Conservation (phyloP, 2,113 vertebrate genomes). For the Muntiacus reevesi region DNA sequence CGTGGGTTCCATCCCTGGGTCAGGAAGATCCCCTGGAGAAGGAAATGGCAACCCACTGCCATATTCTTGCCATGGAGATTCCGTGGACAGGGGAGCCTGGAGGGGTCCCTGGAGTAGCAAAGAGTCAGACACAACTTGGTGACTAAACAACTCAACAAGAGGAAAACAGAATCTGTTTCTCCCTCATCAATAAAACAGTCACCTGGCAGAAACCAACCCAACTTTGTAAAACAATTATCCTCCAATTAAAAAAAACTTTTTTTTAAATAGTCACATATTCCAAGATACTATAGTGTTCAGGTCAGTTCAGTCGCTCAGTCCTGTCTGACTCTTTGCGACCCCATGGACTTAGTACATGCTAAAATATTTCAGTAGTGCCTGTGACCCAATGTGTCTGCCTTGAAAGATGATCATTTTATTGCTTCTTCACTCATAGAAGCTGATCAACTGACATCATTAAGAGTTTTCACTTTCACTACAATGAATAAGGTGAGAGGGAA, state of each 20-base stretch:
- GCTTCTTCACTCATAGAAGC: not conserved
- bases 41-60: fast-evolving
- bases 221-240: not conserved
- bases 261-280: not conserved
- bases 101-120: not conserved
- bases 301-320: not conserved
- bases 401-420: not conserved
- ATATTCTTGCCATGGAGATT: not conserved
- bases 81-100: not conserved
- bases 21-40: not conserved
- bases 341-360: not conserved
- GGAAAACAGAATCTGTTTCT: not conserved
- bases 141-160: not conserved
- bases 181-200: not conserved
- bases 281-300: not conserved
- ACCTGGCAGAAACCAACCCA: not conserved
- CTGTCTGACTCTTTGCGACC: not conserved
- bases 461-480: not conserved
- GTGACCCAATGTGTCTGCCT: not conserved
- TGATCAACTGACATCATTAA: not conserved
- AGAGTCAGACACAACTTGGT: not conserved
- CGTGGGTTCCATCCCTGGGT: not conserved
- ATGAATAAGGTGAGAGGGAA: not conserved
- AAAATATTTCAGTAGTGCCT: not conserved
- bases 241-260: not conserved